Base-by-base conservation (phyloP, 2,797 vertebrate species). In the Linurgus olivaceus region DNA sequence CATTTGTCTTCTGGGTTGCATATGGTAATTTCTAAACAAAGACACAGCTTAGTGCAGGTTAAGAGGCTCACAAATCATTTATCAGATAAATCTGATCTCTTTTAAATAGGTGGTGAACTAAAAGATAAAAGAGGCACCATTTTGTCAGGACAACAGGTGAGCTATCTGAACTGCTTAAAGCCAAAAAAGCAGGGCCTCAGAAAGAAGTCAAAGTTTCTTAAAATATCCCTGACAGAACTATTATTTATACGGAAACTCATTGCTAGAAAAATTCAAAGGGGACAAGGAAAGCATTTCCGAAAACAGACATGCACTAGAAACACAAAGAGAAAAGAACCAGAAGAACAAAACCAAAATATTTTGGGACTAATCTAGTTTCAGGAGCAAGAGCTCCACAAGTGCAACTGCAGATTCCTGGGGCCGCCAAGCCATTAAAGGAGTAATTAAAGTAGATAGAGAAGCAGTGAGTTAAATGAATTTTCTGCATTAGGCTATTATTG, bases 1-100 rank as follows among this genome's bases (percentile, higher is more conserved):
- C 84, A 85, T 95, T 96, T 87, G 82, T 96, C 89, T 96, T 94
- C 88, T 51, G 61, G 66, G 79, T 70, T 92, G 71, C 61, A 77
- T 62, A 96, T 74, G 91, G 67, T 90, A 86, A 83, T 73, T 91
- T 63, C 85, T 57, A 93, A 94, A 82, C 55, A 91, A 93, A 92
- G 74, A 11, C 80, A 86, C 79, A 87, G 51, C 55, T 91, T n/a
- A 77, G 26, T 19, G 52, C 42, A 65, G 33, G 52, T 65, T 55
- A 74, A 86, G 63, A 57, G 20, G 57, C 91, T 75, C 77, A 59
- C 28, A 35, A 68, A 74, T 76, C 47, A 55, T 54, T 90, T 45
- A 86, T 37, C 72, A 57, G 68, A 50, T 45, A 40, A 57, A 80
- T 12, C 31, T 48, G 23, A 13, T 63, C 14, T 23, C 50, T 57